phyloP scores from a whole-genome alignment of 2,113 vertebrate genomes.

The Engystomops pustulosus region DNA sequence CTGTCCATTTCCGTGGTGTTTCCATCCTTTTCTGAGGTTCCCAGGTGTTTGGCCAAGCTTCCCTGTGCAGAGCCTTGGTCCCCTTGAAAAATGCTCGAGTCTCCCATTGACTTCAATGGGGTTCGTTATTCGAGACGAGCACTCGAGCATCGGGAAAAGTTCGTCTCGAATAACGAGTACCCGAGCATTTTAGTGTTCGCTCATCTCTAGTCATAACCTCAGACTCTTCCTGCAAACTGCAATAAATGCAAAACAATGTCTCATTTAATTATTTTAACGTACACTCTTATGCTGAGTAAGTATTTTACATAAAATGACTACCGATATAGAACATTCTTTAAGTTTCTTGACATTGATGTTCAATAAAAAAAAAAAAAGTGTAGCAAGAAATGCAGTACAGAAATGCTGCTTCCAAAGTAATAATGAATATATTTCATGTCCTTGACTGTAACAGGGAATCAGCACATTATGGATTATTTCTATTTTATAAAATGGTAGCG shows the following conservation, averaged over 20 bases:
- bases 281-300: slow-evolving; percentile 8
- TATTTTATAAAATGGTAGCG: background rate
- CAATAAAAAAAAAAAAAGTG: background rate
- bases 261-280: background rate
- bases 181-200: too few species aligned
- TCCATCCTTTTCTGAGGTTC: too few species aligned
- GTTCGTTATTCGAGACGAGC: too few species aligned
- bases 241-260: background rate
- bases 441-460: background rate
- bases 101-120: too few species aligned
- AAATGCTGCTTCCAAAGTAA: background rate
- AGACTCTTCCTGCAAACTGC: background rate
- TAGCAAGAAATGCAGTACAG: background rate
- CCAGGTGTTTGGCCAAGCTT: too few species aligned
- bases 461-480: background rate
- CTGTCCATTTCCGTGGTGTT: too few species aligned
- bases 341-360: background rate
- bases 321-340: background rate
- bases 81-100: too few species aligned
- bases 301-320: background rate
- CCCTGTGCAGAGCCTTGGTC: too few species aligned
- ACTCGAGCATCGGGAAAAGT: too few species aligned
- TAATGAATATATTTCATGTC: background rate
- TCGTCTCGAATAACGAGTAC: too few species aligned
- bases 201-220: too few species aligned